Evolutionary conservation across 2,888 invertebrate genomes (phyloP).

Genomic region (Nasonovia ribisnigri): DNA sequence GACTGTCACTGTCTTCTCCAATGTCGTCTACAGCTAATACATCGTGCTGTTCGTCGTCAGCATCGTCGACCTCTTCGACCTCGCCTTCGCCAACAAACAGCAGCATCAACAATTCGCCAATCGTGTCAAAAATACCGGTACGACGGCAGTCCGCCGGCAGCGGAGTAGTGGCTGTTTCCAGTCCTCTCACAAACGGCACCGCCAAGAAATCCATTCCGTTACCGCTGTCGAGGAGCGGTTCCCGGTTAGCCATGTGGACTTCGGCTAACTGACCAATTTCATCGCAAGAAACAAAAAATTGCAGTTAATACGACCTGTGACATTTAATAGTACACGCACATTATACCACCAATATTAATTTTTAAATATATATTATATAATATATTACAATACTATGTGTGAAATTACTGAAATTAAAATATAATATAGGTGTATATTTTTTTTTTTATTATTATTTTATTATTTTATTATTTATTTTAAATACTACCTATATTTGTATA

Average conservation of each 20-base stretch:
- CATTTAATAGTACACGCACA: not conserved
- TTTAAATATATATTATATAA: not conserved
- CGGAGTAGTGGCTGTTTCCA: not conserved
- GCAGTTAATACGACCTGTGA: not conserved
- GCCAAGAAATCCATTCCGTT: constrained; percentile 32
- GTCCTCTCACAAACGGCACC: not conserved
- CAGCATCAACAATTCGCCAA: not conserved
- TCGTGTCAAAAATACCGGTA: constrained; percentile 51
- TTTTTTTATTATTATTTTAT: not conserved
- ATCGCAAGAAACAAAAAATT: not conserved
- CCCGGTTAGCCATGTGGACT: constrained; percentile 51
- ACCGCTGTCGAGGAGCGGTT: constrained; percentile 47
- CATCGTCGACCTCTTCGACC: constrained; percentile 17
- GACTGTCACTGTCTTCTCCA: constrained; percentile 33
- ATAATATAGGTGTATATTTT: not conserved
- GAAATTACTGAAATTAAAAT: not conserved
- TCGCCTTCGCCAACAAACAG: constrained; percentile 34
- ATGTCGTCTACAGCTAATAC: not conserved
- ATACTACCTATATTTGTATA: not conserved
- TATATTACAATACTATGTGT: not conserved
- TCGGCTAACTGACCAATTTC: constrained; percentile 26
- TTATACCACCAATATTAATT: not conserved
- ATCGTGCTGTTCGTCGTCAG: constrained; percentile 11
- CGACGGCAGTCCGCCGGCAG: constrained; percentile 44
- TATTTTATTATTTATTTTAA: constrained; percentile 9